phyloP scores from a whole-genome alignment of 2,797 vertebrate genomes.

The Paratrypauchen microcephalus region DNA sequence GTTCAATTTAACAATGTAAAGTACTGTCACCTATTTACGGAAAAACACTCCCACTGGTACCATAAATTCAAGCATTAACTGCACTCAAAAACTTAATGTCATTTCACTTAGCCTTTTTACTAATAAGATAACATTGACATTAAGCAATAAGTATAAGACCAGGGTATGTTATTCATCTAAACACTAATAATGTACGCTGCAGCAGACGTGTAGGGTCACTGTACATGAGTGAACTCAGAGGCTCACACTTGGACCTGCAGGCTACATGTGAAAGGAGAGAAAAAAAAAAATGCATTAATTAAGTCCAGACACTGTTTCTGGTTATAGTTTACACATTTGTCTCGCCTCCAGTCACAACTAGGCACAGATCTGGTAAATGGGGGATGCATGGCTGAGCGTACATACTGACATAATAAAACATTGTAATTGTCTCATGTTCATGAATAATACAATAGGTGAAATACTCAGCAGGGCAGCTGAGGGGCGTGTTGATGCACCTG shows the following conservation, averaged over 20 bases:
- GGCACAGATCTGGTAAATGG: conserved; percentile 28
- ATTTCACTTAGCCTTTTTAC: no score
- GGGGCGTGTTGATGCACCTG: conserved; percentile 54
- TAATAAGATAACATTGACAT: no score
- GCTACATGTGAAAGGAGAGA: conserved; percentile 29
- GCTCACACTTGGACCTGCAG: conserved; percentile 18
- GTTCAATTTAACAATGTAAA: neutral
- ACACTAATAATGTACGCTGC: neutral
- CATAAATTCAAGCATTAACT: neutral
- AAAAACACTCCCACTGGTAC: neutral
- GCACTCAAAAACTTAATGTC: no score
- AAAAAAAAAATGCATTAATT: conserved; percentile 63
- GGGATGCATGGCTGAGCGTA: conserved; percentile 16
- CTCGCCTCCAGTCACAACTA: conserved; percentile 26
- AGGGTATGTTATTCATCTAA: neutral
- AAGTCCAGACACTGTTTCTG: conserved; percentile 49
- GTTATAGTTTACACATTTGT: conserved; percentile 61
- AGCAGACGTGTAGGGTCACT: neutral
- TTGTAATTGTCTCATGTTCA: neutral
- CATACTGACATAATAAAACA: conserved; percentile 7
- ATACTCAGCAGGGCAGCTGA: conserved; percentile 26
- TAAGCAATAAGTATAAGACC: neutral
- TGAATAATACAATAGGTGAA: conserved; percentile 5
- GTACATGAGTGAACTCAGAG: conserved; percentile 2
- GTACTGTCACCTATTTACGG: neutral